Percentiles rank a stretch among this genome's conserved stretches.
phyloP scores from a whole-genome alignment of 2,113 vertebrate genomes.

The Henicopernis longicauda region DNA sequence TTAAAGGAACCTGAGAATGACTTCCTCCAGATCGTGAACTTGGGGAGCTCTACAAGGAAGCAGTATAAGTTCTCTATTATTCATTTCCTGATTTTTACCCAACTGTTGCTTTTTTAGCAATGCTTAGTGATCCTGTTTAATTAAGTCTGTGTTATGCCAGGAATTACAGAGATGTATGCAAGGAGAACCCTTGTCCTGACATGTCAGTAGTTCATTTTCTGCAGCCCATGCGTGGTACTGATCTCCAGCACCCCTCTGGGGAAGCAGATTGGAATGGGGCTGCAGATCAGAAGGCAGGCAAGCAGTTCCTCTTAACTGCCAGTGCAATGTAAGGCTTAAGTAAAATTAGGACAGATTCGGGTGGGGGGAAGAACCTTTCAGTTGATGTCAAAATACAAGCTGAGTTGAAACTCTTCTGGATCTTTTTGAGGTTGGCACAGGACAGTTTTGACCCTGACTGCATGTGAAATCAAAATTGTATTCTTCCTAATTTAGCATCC shows the following conservation, averaged over 20 bases:
- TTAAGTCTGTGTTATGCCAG: background rate
- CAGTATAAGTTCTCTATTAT: background rate
- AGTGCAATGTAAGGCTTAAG: background rate
- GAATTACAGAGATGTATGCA: background rate
- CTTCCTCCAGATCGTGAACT: accelerated
- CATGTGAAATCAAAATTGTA: accelerated
- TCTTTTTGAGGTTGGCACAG: background rate
- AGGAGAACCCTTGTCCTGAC: background rate
- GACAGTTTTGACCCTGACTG: background rate
- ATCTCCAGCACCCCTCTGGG: background rate
- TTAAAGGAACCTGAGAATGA: background rate
- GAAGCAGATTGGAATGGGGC: background rate
- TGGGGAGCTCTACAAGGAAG: accelerated
- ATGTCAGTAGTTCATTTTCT: background rate
- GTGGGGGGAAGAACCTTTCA: background rate
- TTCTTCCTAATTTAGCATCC: background rate
- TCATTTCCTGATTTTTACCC: background rate
- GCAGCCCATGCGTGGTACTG: accelerated
- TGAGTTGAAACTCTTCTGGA: background rate
- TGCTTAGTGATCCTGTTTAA: background rate
- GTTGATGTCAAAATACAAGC: background rate
- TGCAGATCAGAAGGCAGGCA: background rate
- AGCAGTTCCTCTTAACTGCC: background rate
- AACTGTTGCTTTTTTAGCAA: background rate
- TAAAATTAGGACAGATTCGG: background rate